Percentiles rank a stretch among this genome's conserved stretches.
These are phyloP conservation scores for Lethenteron camtschaticum DNA, from an alignment of 2,113 vertebrate genomes.

Conservation along the genomic window DNA sequence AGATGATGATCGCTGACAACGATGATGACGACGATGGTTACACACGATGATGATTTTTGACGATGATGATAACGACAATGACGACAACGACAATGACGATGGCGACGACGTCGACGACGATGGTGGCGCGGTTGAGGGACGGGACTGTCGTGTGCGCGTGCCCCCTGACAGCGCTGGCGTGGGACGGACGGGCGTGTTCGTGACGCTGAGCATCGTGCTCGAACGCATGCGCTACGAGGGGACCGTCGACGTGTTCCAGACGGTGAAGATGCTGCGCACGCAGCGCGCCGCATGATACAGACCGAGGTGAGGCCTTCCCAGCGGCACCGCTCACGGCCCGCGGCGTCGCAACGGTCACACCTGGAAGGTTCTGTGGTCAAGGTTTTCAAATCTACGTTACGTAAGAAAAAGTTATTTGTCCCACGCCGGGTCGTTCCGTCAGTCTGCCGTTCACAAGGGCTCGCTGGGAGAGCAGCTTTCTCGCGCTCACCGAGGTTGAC, in stretches of 20 bases:
- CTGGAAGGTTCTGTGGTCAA: too few relatives aligned
- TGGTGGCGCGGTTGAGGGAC: neutral
- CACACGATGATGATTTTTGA: neutral
- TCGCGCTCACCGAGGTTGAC: too few relatives aligned
- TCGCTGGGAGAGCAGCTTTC: too few relatives aligned
- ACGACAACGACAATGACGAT: neutral
- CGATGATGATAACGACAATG: neutral
- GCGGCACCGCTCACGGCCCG: fast-evolving
- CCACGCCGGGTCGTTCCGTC: too few relatives aligned
- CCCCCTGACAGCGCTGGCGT: constrained; percentile 48
- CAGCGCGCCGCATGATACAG: constrained; percentile 96
- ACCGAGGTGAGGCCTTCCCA: constrained; percentile 55
- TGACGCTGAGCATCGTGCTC: constrained; percentile 84
- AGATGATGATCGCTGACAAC: neutral
- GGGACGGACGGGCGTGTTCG: constrained; percentile 79
- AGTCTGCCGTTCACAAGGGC: too few relatives aligned
- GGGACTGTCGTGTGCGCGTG: neutral
- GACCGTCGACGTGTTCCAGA: constrained; percentile 96
- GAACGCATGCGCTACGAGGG: constrained; percentile 95
- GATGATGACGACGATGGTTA: neutral
- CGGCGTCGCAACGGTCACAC: too few relatives aligned
- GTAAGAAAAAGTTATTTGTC: too few relatives aligned
- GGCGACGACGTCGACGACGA: neutral
- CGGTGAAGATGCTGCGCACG: constrained; percentile 92
- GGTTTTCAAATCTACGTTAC: too few relatives aligned